phyloP scores from a whole-genome alignment of 1,140 invertebrate species.

The Venustaconcha ellipsiformis region DNA sequence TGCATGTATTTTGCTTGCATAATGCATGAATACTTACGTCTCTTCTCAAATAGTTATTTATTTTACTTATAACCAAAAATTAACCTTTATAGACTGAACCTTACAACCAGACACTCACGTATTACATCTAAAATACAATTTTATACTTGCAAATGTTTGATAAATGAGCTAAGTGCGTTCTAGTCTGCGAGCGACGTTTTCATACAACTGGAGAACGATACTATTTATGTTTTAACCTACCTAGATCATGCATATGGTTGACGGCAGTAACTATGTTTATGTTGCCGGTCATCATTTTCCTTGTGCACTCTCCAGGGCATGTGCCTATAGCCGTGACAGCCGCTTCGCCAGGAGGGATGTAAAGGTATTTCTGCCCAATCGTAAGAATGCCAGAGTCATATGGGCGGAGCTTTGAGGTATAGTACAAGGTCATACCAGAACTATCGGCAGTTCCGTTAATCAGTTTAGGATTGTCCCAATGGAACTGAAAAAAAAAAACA shows the following conservation, averaged over 20 bases:
- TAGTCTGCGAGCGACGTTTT: no score
- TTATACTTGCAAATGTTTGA: no score
- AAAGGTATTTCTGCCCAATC: conserved; percentile 24
- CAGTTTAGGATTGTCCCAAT: conserved; percentile 34
- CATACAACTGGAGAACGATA: neutral
- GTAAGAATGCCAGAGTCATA: conserved; percentile 26
- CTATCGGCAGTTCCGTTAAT: conserved; percentile 15
- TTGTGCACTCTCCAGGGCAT: conserved; percentile 27
- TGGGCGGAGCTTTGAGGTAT: conserved; percentile 28
- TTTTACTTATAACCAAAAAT: no score
- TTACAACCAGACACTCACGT: no score
- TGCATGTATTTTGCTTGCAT: no score
- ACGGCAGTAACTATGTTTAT: conserved; percentile 24
- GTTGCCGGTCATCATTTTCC: conserved; percentile 5
- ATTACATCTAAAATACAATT: no score
- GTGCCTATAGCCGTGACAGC: conserved; percentile 3
- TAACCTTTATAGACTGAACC: no score
- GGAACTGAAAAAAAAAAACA: conserved; percentile 11
- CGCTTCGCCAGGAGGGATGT: conserved; percentile 27
- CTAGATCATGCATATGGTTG: conserved; percentile 43
- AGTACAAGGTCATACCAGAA: conserved; percentile 36
- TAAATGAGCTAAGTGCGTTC: no score
- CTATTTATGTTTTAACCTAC: conserved; percentile 18
- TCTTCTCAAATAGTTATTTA: no score
- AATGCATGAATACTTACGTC: no score